Conservation (phyloP, 2,888 invertebrate species). For the Acrobasis consociella region DNA sequence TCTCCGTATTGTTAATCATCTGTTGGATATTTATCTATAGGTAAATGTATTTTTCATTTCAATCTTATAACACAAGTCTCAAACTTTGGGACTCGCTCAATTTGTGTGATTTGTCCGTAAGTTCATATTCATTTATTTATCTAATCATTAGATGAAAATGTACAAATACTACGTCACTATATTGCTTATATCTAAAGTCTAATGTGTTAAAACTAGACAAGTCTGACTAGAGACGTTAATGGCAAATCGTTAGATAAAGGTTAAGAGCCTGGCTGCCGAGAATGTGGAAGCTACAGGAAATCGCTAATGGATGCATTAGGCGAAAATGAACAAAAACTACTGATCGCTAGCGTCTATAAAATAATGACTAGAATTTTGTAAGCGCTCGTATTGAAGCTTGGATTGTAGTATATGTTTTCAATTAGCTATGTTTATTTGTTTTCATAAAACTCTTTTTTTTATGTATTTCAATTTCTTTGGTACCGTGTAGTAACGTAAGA, state of each 20-base stretch:
- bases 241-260: slow-evolving; percentile 6
- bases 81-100: no score
- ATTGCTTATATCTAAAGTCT: not conserved
- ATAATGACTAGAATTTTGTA: not conserved
- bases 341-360: not conserved
- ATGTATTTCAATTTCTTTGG: no score
- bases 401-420: not conserved
- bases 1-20: no score
- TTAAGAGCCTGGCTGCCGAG: slow-evolving; percentile 7
- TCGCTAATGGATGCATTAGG: slow-evolving; percentile 17
- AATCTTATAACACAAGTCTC: no score
- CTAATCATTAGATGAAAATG: no score
- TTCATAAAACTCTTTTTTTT: not conserved
- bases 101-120: no score
- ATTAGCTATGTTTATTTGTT: not conserved
- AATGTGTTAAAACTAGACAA: not conserved
- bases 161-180: no score
- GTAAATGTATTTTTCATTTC: no score
- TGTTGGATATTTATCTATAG: no score
- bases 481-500: no score
- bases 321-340: slow-evolving; percentile 15
- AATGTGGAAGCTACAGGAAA: slow-evolving; percentile 18
- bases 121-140: no score
- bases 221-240: not conserved
- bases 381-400: not conserved